Percentiles rank a stretch among this genome's conserved stretches.
These are phyloP conservation scores for Trichosurus vulpecula DNA, from an alignment of 2,797 vertebrate species.

Conservation along the genomic window DNA sequence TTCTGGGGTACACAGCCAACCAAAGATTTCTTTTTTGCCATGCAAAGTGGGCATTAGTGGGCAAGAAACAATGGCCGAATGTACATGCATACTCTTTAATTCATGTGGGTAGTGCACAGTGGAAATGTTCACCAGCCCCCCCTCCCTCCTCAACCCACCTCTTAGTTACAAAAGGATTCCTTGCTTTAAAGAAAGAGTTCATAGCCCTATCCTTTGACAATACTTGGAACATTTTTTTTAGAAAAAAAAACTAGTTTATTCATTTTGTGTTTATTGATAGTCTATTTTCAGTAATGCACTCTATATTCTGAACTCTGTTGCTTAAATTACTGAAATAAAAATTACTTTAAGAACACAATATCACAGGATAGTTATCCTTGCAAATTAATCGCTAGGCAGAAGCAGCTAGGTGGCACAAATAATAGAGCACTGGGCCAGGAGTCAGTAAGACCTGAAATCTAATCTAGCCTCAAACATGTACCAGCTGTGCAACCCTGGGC, in stretches of 20 bases:
- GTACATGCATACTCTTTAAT: neutral
- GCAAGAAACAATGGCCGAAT: neutral
- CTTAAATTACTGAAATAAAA: slow-evolving; percentile 63
- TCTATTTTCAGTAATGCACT: slow-evolving; percentile 56
- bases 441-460: too few species aligned
- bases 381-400: too few species aligned
- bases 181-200: neutral
- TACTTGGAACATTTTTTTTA: neutral
- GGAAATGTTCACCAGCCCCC: neutral
- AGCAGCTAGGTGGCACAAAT: too few species aligned
- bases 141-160: neutral
- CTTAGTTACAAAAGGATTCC: neutral
- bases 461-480: too few species aligned
- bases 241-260: slow-evolving; percentile 22
- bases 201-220: neutral
- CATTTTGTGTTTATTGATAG: slow-evolving; percentile 50
- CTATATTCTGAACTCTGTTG: slow-evolving; percentile 27
- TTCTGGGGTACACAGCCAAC: neutral
- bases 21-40: neutral
- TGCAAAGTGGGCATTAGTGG: neutral
- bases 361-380: slow-evolving; percentile 49
- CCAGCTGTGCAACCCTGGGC: too few species aligned
- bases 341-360: slow-evolving; percentile 29
- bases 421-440: too few species aligned
- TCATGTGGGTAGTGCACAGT: neutral